Percentiles rank a stretch among this genome's conserved stretches.
phyloP scores from a whole-genome alignment of 2,888 invertebrate species.

The Temnothorax rugatulus region DNA sequence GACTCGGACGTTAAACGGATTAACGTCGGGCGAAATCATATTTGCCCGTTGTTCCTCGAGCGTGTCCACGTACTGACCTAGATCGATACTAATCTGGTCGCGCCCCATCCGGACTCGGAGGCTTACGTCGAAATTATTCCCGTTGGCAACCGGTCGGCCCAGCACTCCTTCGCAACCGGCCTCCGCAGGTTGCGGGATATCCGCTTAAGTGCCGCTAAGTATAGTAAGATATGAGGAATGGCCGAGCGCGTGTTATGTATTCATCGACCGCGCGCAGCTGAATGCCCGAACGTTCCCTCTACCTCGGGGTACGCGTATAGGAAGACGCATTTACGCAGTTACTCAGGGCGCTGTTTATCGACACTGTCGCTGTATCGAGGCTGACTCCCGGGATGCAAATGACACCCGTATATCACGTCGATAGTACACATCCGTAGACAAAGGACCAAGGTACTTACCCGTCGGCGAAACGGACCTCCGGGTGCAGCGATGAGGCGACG shows the following conservation, averaged over 20 bases:
- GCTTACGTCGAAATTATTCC: slow-evolving; percentile 69
- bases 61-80: slow-evolving; percentile 38
- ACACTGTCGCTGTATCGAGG: slow-evolving; percentile 68
- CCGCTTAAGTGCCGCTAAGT: slow-evolving; percentile 73
- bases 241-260: slow-evolving; percentile 55
- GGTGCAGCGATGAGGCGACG: background rate
- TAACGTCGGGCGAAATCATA: slow-evolving; percentile 41
- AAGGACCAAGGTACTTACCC: slow-evolving; percentile 50
- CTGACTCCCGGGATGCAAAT: slow-evolving; percentile 74
- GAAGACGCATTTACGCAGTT: slow-evolving; percentile 62
- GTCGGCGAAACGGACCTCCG: background rate
- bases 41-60: slow-evolving; percentile 51
- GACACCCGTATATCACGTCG: slow-evolving; percentile 66
- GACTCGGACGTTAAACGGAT: slow-evolving; percentile 38
- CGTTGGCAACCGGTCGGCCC: slow-evolving; percentile 29
- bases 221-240: slow-evolving; percentile 70
- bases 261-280: slow-evolving; percentile 60
- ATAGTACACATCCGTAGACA: slow-evolving; percentile 60
- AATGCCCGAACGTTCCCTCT: slow-evolving; percentile 60
- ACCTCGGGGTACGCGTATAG: slow-evolving; percentile 34
- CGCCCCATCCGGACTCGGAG: background rate
- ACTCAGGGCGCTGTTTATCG: slow-evolving; percentile 76
- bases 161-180: background rate
- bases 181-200: slow-evolving; percentile 62
- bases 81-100: slow-evolving; percentile 44